phyloP scores from a whole-genome alignment of 2,888 invertebrate species.

The Serrognathus titanus region DNA sequence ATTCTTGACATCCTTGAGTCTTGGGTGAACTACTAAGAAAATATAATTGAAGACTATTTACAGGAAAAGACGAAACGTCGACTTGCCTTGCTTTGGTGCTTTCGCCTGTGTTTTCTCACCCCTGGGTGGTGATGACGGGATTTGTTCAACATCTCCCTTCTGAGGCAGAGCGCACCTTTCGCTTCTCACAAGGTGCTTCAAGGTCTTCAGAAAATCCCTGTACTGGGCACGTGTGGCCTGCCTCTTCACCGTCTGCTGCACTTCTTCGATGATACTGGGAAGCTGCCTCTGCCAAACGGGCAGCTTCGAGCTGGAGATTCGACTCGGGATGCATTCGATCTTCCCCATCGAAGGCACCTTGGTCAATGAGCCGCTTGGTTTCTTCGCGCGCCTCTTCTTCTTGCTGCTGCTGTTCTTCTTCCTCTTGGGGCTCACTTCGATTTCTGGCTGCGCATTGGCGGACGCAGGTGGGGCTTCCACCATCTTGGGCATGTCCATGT shows the following conservation, averaged over 20 bases:
- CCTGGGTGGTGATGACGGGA: background rate
- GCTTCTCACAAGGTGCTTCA: slow-evolving; percentile 7
- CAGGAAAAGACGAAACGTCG: too few species aligned
- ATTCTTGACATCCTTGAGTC: background rate
- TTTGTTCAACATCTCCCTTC: background rate
- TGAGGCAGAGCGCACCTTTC: background rate
- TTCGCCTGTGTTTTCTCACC: background rate
- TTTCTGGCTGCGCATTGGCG: background rate
- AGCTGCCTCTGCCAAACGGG: slow-evolving; percentile 17
- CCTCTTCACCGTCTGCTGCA: slow-evolving; percentile 14
- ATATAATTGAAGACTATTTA: background rate
- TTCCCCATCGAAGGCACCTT: background rate
- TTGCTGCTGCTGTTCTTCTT: background rate
- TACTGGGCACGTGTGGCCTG: slow-evolving; percentile 18
- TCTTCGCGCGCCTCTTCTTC: background rate
- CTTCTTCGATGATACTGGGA: slow-evolving; percentile 16
- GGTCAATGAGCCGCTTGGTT: background rate
- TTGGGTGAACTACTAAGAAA: background rate
- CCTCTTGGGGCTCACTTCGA: background rate
- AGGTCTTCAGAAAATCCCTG: slow-evolving; percentile 11
- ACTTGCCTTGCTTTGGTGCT: slow-evolving; percentile 6
- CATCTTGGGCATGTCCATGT: too few species aligned
- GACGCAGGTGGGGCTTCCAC: too few species aligned
- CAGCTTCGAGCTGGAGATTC: background rate
- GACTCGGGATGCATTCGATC: background rate